These are phyloP conservation scores for Mycteria americana DNA, from an alignment of 2,797 vertebrate species.

Conservation along the genomic window DNA sequence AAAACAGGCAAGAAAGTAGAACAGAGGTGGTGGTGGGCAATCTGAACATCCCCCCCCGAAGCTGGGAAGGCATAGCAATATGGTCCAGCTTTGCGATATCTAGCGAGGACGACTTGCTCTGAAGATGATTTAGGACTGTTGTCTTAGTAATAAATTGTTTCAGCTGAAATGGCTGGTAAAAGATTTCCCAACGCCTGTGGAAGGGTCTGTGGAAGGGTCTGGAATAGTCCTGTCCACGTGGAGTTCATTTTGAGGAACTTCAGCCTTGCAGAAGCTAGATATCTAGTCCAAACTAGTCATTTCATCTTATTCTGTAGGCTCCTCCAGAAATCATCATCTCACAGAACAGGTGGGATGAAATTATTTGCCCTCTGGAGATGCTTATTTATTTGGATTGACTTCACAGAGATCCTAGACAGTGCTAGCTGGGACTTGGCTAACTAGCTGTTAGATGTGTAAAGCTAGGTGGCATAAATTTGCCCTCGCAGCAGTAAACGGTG, in stretches of 20 bases:
- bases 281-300: not conserved
- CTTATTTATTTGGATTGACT: slow-evolving; percentile 53
- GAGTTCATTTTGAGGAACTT: not conserved
- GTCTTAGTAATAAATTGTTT: not conserved
- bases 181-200: not conserved
- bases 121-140: not conserved
- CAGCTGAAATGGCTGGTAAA: not conserved
- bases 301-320: not conserved
- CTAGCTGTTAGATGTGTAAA: slow-evolving; percentile 32
- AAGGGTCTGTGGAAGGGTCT: not conserved
- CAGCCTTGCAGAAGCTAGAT: not conserved
- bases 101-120: not conserved
- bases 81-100: not conserved
- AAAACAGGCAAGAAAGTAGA: not conserved
- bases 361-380: slow-evolving; percentile 33
- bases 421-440: slow-evolving; percentile 40
- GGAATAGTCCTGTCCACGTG: not conserved
- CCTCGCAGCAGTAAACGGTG: not conserved
- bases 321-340: slow-evolving; percentile 18
- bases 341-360: slow-evolving; percentile 26
- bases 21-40: not conserved
- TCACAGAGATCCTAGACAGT: slow-evolving; percentile 29
- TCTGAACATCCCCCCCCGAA: not conserved
- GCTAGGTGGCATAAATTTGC: slow-evolving; percentile 11
- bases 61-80: not conserved